Percentiles rank a stretch among this genome's conserved stretches.
phyloP scores from a whole-genome alignment of 37 sponge, comb jelly and placozoan genomes.

The Axinella damicornis region DNA sequence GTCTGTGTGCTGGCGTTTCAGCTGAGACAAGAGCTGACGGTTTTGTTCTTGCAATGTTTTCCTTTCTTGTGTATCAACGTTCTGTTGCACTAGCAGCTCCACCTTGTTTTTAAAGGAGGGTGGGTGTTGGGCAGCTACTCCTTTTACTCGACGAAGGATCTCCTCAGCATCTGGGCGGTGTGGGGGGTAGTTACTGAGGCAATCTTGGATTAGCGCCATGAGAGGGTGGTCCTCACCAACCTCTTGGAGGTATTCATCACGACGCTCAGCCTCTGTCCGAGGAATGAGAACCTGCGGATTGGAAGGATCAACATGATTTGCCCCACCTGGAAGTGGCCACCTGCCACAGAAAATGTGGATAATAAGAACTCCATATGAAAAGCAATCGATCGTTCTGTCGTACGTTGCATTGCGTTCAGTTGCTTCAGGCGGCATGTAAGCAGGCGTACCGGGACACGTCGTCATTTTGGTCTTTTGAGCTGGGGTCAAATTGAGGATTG shows the following conservation, averaged over 20 bases:
- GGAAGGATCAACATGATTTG: not conserved
- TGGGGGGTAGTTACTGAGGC: not conserved
- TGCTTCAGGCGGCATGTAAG: conserved; percentile 10
- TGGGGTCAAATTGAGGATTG: not conserved
- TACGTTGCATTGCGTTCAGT: not conserved
- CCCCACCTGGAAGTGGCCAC: not conserved
- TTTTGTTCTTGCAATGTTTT: not conserved
- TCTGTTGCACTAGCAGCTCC: conserved; percentile 15
- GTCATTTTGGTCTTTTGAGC: not conserved
- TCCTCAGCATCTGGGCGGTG: conserved; percentile 1
- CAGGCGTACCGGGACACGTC: not conserved
- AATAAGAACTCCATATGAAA: conserved; percentile 3
- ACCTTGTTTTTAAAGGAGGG: conserved; percentile 27
- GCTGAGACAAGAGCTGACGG: too few species aligned
- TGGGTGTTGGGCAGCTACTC: not conserved
- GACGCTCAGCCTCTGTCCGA: conserved; percentile 5
- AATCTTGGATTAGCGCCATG: not conserved
- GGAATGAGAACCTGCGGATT: not conserved
- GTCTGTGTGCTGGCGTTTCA: too few species aligned
- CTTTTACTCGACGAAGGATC: not conserved
- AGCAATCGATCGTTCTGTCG: not conserved
- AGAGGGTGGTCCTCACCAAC: not conserved
- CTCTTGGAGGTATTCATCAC: not conserved
- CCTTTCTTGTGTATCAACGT: conserved; percentile 1
- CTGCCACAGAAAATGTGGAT: not conserved